Conservation (phyloP, 2,888 invertebrate genomes). For the Drosophila barbarae region DNA sequence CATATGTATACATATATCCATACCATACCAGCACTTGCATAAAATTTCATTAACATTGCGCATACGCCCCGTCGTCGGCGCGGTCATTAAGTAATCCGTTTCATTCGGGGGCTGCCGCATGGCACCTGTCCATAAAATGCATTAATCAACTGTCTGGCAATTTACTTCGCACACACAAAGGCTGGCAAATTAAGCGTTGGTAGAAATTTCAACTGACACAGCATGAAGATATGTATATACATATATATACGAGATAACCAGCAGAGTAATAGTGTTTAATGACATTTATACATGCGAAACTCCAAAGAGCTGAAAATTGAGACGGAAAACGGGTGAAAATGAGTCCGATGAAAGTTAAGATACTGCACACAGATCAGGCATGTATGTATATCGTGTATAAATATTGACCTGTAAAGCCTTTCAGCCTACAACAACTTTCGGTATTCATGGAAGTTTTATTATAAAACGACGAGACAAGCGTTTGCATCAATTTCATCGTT, state of each 20-base stretch:
- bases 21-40: constrained; percentile 12
- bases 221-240: neutral
- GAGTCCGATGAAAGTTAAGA: constrained; percentile 2
- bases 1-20: neutral
- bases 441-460: neutral
- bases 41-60: constrained; percentile 66
- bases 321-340: constrained; percentile 4
- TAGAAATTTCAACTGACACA: constrained; percentile 16
- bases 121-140: constrained; percentile 57
- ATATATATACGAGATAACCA: constrained; percentile 18
- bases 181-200: constrained; percentile 26
- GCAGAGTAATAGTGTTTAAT: constrained; percentile 17
- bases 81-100: constrained; percentile 65
- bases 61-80: constrained; percentile 48
- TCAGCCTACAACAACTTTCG: neutral
- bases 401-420: constrained; percentile 4
- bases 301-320: constrained; percentile 18
- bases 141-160: constrained; percentile 67
- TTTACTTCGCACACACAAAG: constrained; percentile 43
- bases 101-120: constrained; percentile 20
- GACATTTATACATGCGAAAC: constrained; percentile 6
- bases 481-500: constrained; percentile 13
- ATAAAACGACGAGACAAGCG: constrained; percentile 1
- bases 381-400: neutral
- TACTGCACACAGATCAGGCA: neutral